Evolutionary conservation across 2,797 vertebrate genomes (phyloP).

Genomic region (Enteromius trimaculatus): DNA sequence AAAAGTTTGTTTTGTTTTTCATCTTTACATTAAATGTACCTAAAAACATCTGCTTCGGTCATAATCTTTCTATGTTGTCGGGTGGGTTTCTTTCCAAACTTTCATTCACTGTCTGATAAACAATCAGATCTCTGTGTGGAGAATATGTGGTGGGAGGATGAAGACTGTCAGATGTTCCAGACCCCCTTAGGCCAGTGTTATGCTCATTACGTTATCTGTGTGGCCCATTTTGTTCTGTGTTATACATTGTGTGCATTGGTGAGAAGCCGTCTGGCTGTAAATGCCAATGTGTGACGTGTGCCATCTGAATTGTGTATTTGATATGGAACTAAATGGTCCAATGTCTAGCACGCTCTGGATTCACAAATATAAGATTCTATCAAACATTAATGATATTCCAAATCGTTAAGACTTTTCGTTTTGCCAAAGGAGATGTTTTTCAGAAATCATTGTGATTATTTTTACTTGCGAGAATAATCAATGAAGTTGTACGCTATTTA

Average conservation of each 20-base stretch:
- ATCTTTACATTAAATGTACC: neutral
- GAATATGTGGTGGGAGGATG: slow-evolving; percentile 35
- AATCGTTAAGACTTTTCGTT: neutral
- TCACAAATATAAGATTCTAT: neutral
- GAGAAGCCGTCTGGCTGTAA: neutral
- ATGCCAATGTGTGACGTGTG: neutral
- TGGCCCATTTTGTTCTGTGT: neutral
- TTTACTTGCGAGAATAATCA: neutral
- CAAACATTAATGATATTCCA: neutral
- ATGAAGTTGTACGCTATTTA: neutral
- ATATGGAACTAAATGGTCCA: neutral
- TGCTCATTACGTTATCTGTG: slow-evolving; percentile 20
- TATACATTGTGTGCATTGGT: neutral
- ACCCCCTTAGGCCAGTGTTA: slow-evolving; percentile 39
- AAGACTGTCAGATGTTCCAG: slow-evolving; percentile 41
- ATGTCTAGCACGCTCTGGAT: neutral
- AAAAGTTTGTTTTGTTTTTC: no score
- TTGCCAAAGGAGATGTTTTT: neutral
- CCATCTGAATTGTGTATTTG: neutral
- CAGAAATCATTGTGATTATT: neutral
- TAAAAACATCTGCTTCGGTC: slow-evolving; percentile 21
- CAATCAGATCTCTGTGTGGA: slow-evolving; percentile 50
- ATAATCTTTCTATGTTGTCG: slow-evolving; percentile 11
- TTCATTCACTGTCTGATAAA: slow-evolving; percentile 33
- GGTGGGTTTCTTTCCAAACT: neutral